Evolutionary conservation across 2,888 invertebrate genomes (phyloP), one percentile per base, ranked within the genome.

Genomic region (Nezara viridula): DNA sequence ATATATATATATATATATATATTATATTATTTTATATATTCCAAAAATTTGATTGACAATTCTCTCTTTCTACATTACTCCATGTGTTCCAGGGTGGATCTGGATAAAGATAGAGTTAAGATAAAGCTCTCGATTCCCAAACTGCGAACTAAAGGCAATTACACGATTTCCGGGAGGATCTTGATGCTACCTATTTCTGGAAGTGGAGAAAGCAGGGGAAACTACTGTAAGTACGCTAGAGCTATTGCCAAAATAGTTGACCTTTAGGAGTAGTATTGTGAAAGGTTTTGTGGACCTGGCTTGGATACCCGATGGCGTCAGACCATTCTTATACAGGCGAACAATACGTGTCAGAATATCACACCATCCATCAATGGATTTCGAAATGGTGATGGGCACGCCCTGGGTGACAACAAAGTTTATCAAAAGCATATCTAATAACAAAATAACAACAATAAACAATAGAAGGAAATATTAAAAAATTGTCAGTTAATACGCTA

Each of bases 161-260:
- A 97, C 92, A 93, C 93, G 9, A 94, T 97, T 91, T 93, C 94
- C 37, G 97, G 97, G 12, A 94, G 95, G 91, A 94, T 97, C 55
- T 93, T 97, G 91, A 95, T 96, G 95, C 93, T 97, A 93, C 96
- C 96, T 0, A 94, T 97, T 86, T 93, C 94, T 16, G 97, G 96
- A 86, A 94, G 94, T 6, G 96, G 97, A 16, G 92, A 93, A 44
- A 95, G 95, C 90, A 92, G 93, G 27, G 95, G 96, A 86, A 96
- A 95, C 92, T 96, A 96, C 73, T 90, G 92, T 92, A 89, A 90
- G 91, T 88, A 86, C n/a, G 3, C 37, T 24, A 19, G 4, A 73
- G 37, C 86, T 49, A 24, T 81, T 47, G 81, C 40, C 27, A 86
- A 37, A 60, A 27, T 50, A 21, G 44, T 32, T 49, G 24, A 89